A percentile compares a stretch with the other conserved stretches of the same genome.
Conservation (phyloP, 2,113 vertebrate species). For the Cyphomyrus plagiostoma region DNA sequence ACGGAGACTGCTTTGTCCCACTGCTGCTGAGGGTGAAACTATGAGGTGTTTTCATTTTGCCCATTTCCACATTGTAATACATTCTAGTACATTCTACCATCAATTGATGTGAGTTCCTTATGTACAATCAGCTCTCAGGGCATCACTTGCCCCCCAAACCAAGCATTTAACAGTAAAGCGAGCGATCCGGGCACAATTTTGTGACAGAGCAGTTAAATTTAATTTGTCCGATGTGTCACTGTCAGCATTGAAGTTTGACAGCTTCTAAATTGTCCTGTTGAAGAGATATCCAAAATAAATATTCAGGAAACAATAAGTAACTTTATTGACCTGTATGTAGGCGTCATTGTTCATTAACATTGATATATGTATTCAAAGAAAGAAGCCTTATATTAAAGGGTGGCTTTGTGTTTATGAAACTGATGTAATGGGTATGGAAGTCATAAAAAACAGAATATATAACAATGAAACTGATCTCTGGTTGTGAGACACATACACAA, state of each 20-base stretch:
- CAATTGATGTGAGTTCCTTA: not conserved
- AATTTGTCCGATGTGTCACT: not conserved
- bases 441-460: not conserved
- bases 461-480: not conserved
- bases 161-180: not conserved
- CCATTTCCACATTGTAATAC: not conserved
- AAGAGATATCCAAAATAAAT: not conserved
- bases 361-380: not conserved
- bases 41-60: not conserved
- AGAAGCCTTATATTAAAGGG: not conserved
- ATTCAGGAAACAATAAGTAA: not conserved
- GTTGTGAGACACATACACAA: not conserved
- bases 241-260: not conserved
- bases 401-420: not conserved
- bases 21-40: not conserved
- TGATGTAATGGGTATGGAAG: not conserved
- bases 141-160: not conserved
- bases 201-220: not conserved
- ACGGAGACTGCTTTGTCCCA: not conserved
- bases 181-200: not conserved
- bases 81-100: not conserved
- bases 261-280: not conserved
- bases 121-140: not conserved
- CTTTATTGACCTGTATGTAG: not conserved
- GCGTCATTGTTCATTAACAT: not conserved